A percentile compares a stretch with the other conserved stretches of the same genome.
These are phyloP conservation scores for Sinhomidia bicolor DNA, from an alignment of 2,888 invertebrate genomes.

Conservation along the genomic window DNA sequence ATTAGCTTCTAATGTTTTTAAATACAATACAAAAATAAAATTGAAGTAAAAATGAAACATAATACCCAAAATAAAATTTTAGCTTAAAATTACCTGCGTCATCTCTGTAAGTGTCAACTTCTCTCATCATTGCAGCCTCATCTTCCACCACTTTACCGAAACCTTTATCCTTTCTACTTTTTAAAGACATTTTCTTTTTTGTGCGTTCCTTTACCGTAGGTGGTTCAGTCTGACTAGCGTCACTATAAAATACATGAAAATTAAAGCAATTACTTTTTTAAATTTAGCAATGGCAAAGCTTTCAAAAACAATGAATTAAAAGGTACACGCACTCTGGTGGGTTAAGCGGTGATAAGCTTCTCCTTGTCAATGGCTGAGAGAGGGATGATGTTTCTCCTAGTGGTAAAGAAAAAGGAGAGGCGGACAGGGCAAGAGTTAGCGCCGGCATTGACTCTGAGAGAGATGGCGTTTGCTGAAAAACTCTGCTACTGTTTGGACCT, in stretches of 20 bases:
- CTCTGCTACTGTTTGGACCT: slow-evolving; percentile 31
- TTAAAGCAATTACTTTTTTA: not conserved
- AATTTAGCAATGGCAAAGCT: not conserved
- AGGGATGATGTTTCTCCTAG: slow-evolving; percentile 59
- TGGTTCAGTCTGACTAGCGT: slow-evolving; percentile 73
- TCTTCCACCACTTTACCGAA: slow-evolving; percentile 75
- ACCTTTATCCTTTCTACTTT: slow-evolving; percentile 74
- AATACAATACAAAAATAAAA: not conserved
- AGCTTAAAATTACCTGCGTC: slow-evolving; percentile 51
- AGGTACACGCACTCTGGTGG: slow-evolving; percentile 59
- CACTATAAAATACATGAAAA: slow-evolving; percentile 49
- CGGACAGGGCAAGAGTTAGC: slow-evolving; percentile 73
- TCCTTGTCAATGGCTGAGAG: slow-evolving; percentile 64
- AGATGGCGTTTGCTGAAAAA: slow-evolving; percentile 67
- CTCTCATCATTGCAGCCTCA: slow-evolving; percentile 51
- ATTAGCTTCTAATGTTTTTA: slow-evolving; percentile 19
- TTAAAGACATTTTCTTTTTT: slow-evolving; percentile 76
- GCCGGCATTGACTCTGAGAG: slow-evolving; percentile 77
- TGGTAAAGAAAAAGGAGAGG: slow-evolving; percentile 72
- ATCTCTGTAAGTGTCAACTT: slow-evolving; percentile 62
- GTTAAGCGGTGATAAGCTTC: slow-evolving; percentile 69
- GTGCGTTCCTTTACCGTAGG: slow-evolving; percentile 74
- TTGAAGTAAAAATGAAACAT: not conserved
- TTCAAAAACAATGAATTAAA: not conserved
- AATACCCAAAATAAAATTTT: not conserved